Conservation (phyloP, 1,140 invertebrate genomes). For the Hycleus phaleratus region DNA sequence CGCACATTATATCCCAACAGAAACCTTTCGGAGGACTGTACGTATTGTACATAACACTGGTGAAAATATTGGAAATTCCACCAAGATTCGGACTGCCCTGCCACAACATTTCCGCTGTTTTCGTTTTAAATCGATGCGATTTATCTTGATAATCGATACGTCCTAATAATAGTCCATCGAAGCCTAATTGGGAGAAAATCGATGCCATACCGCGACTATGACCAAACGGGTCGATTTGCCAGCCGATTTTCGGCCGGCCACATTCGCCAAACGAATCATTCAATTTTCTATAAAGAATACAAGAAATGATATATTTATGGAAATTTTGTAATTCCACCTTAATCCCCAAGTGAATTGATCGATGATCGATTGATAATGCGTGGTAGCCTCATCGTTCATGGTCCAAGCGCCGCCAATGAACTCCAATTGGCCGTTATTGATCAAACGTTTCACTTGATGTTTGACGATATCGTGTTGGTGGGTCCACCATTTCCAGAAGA, state of each 20-base stretch:
- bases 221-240: constrained; percentile 93
- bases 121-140: constrained; percentile 47
- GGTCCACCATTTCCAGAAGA: constrained; percentile 89
- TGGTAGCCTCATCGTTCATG: constrained; percentile 91
- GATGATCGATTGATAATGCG: constrained; percentile 88
- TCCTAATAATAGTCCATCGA: constrained; percentile 81
- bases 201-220: constrained; percentile 84
- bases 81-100: constrained; percentile 61
- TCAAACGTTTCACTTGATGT: constrained; percentile 51
- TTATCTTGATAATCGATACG: constrained; percentile 87
- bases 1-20: constrained; percentile 81
- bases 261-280: constrained; percentile 79
- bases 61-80: constrained; percentile 20
- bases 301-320: background rate
- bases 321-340: constrained; percentile 44
- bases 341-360: constrained; percentile 85
- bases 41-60: constrained; percentile 8
- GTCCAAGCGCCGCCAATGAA: constrained; percentile 82
- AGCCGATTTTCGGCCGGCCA: constrained; percentile 70
- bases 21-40: constrained; percentile 81
- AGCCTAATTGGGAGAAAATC: constrained; percentile 74
- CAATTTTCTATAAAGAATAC: constrained; percentile 46
- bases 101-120: constrained; percentile 83
- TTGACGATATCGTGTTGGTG: constrained; percentile 57
- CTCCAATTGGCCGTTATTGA: constrained; percentile 72